Evolutionary conservation across 2,797 vertebrate species (phyloP), one percentile per base, ranked within the genome.

Genomic region (Sebastes steindachneri): DNA sequence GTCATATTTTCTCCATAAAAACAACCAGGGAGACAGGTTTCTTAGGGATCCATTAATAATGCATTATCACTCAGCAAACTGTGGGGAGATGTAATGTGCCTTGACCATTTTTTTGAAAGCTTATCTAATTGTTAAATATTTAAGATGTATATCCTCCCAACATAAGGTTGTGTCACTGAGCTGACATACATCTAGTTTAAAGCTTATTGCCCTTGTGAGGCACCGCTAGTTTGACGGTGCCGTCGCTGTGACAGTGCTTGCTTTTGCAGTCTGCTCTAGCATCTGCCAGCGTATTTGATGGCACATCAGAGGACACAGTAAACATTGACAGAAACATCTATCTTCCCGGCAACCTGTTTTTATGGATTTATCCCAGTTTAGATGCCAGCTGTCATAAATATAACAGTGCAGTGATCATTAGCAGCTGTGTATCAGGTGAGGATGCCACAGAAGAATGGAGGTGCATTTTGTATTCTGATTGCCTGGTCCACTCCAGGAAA

Each of bases 311-410:
- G 82, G 85, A 88, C 81, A 76, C 77, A 29, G 86, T 83, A 92
- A 92, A 93, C 84, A 87, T 59, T 79, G 90, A 90, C 87, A 85
- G 79, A 91, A 86, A 86, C 90, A 88, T 92, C 87, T 78, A 86
- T 88, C 88, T 83, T 85, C 59, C 64, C 51, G 1, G 60, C 70
- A 82, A 82, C 78, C 84, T 84, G 81, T 77, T 85, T 88, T 80
- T 79, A 79, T 83, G 66, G 79, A 88, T 91, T 81, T 48, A 82
- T 76, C 69, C 76, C 19, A 5, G 68, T 85, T 90, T 67, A 29
- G 80, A 77, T 55, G 65, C 66, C 29, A 1, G 72, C 72, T 86
- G 82, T 82, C 86, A 68, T 86, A 73, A 86, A 84, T 82, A 81
- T 64, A 68, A 77, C 73, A 48, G 31, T 9, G 54, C 26, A 1